Evolutionary conservation across 2,797 vertebrate genomes (phyloP).

Genomic region (Hemibagrus guttatus): DNA sequence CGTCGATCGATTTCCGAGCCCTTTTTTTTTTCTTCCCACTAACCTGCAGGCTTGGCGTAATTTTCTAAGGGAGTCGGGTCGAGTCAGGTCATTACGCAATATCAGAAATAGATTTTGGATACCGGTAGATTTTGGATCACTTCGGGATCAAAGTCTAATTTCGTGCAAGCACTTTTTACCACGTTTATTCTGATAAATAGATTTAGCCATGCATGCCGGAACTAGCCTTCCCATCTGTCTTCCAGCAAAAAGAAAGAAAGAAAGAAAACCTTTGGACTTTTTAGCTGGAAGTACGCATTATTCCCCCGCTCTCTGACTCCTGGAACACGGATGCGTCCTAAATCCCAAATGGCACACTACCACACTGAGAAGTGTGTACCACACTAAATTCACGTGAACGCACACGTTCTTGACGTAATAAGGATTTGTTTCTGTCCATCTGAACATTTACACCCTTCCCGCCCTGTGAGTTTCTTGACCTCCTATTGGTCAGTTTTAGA

Average conservation of each 20-base stretch:
- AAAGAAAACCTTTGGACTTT: constrained; percentile 8
- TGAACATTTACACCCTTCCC: not conserved
- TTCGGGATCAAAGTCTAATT: constrained; percentile 17
- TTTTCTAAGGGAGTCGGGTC: constrained; percentile 9
- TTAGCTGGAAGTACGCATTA: constrained; percentile 37
- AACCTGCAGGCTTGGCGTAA: not conserved
- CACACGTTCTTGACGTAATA: not conserved
- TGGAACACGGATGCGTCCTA: not conserved
- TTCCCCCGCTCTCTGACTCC: constrained; percentile 42
- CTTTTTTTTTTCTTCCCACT: not conserved
- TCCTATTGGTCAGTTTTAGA: not conserved
- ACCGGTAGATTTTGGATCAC: not conserved
- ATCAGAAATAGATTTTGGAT: constrained; percentile 21
- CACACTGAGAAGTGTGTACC: not conserved
- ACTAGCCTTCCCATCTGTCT: not conserved
- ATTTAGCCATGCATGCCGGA: not conserved
- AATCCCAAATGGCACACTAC: not conserved
- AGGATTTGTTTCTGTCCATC: not conserved
- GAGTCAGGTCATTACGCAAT: constrained; percentile 5
- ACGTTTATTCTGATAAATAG: not conserved
- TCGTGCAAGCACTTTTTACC: not conserved
- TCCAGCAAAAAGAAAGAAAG: too few relatives aligned
- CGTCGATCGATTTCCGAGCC: constrained; percentile 28
- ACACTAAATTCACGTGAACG: not conserved
- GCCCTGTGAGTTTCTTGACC: not conserved